Percentiles rank a stretch among this genome's conserved stretches.
phyloP scores from a whole-genome alignment of 2,797 vertebrate genomes.

The Argya squamiceps region DNA sequence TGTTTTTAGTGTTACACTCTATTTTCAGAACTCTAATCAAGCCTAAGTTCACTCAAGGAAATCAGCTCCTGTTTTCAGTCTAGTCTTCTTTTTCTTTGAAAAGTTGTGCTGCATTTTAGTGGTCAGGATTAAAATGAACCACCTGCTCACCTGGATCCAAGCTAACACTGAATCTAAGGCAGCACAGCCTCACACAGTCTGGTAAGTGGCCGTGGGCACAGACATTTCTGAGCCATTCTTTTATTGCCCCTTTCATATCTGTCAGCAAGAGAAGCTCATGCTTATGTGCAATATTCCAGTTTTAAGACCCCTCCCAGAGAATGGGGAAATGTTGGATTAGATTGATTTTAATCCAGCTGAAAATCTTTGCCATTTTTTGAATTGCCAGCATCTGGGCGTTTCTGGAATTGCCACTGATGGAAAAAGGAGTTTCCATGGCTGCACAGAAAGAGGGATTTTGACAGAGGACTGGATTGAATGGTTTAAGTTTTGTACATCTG shows the following conservation, averaged over 20 bases:
- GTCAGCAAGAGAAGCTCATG: background rate
- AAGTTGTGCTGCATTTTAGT: background rate
- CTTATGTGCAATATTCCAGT: background rate
- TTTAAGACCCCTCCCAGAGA: background rate
- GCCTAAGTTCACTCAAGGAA: background rate
- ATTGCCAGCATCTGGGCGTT: background rate
- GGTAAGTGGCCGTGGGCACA: background rate
- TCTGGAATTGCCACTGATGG: background rate
- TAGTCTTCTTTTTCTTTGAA: background rate
- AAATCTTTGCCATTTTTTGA: background rate
- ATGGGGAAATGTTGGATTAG: background rate
- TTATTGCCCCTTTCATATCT: background rate
- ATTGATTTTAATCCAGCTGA: background rate
- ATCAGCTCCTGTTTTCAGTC: background rate
- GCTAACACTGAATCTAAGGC: background rate
- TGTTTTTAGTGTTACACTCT: background rate
- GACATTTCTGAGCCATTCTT: background rate
- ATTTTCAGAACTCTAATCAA: slow-evolving; percentile 25
- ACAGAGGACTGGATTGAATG: background rate
- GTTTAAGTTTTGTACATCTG: background rate
- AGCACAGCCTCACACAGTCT: background rate
- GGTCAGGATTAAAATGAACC: background rate
- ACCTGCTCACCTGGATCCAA: background rate
- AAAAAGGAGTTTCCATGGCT: background rate
- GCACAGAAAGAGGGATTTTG: background rate